A percentile compares a stretch with the other conserved stretches of the same genome.
Conservation (phyloP, 2,797 vertebrate species). For the Gouania willdenowi region DNA sequence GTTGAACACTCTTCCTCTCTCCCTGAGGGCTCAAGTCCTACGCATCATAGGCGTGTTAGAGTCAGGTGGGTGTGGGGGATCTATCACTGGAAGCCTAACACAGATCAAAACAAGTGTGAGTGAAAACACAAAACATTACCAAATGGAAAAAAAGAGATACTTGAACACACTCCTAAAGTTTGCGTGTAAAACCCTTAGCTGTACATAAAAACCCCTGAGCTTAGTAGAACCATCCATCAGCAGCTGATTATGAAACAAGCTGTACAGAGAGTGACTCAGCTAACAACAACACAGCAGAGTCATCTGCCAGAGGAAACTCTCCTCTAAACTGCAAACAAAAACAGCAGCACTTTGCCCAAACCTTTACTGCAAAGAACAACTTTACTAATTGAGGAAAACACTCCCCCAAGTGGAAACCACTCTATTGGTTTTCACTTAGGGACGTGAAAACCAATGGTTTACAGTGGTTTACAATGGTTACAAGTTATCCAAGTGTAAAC, state of each 20-base stretch:
- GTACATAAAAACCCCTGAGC: too few relatives aligned
- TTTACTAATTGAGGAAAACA: conserved; percentile 39
- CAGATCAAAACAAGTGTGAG: not conserved
- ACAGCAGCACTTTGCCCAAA: conserved; percentile 18
- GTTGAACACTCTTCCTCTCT: too few relatives aligned
- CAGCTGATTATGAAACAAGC: conserved; percentile 41
- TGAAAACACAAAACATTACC: not conserved
- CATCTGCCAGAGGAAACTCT: conserved; percentile 14
- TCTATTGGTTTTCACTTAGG: too few relatives aligned
- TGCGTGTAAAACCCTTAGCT: too few relatives aligned
- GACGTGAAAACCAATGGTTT: too few relatives aligned
- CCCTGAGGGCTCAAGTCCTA: too few relatives aligned
- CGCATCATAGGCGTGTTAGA: too few relatives aligned
- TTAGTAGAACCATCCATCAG: conserved; percentile 18
- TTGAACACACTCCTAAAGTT: conserved; percentile 16
- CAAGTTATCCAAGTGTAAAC: too few relatives aligned
- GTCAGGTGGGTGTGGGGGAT: conserved; percentile 17
- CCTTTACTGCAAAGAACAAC: conserved; percentile 11
- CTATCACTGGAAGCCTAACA: conserved; percentile 17
- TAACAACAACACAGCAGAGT: conserved; percentile 30
- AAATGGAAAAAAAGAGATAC: not conserved
- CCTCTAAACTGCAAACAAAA: too few relatives aligned
- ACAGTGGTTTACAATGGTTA: too few relatives aligned
- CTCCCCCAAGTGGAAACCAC: too few relatives aligned
- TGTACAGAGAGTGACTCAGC: conserved; percentile 26